Evolutionary conservation across 2,888 invertebrate genomes (phyloP).

Genomic region (Uropetala carovei): DNA sequence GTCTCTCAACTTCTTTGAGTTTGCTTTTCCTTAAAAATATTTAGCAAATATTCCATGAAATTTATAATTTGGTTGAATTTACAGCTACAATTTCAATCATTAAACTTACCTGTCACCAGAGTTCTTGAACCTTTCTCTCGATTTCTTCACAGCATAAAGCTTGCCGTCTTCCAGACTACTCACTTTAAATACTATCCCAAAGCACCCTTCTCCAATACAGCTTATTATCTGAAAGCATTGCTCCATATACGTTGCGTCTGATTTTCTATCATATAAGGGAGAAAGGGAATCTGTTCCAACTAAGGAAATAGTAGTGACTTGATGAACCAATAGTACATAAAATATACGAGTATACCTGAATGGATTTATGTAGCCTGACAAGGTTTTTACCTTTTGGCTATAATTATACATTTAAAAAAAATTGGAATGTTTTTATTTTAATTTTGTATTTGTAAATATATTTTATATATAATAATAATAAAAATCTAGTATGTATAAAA

Average conservation of each 20-base stretch:
- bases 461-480: too few relatives aligned
- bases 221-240: conserved; percentile 81
- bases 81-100: too few relatives aligned
- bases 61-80: not conserved
- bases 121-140: conserved; percentile 79
- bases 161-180: conserved; percentile 81
- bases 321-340: not conserved
- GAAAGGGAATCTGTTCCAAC: not conserved
- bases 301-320: not conserved
- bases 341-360: not conserved
- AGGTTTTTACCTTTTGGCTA: not conserved
- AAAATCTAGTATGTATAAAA: not conserved
- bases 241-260: conserved; percentile 79
- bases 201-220: conserved; percentile 85
- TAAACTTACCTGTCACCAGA: conserved; percentile 77
- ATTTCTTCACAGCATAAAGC: conserved; percentile 84
- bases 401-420: too few relatives aligned
- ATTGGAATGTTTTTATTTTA: too few relatives aligned
- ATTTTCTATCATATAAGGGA: conserved; percentile 11
- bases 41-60: conserved; percentile 6
- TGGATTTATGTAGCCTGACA: not conserved
- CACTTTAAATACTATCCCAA: conserved; percentile 85
- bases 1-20: conserved; percentile 82
- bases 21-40: conserved; percentile 75
- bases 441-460: too few relatives aligned